Base-by-base conservation (phyloP, 2,888 invertebrate genomes). In the Cactoblastis cactorum region DNA sequence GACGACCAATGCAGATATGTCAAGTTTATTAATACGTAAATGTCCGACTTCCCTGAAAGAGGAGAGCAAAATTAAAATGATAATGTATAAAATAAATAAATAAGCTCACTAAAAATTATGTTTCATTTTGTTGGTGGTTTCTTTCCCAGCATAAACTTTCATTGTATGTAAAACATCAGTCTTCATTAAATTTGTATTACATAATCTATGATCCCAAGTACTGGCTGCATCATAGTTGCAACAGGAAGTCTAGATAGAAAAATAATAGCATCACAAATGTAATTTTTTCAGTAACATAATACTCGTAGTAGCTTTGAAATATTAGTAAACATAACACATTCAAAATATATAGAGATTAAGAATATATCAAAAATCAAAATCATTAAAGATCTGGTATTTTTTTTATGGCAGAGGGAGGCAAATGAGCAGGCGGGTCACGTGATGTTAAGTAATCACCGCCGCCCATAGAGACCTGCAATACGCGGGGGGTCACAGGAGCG, bases 221-320 rank as follows among this genome's bases (percentile, higher is more conserved):
- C 28, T 43, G 43, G 43, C 43, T 43, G 43, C 43, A 15, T 43
- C 43, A 43, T 43, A 43, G 43, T 43, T 43, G 43, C 28, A 43
- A 28, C 43, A 43, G 43, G 43, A 17, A 32, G 28, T 28, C 43
- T 43, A 6, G 28, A 43, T 15, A 43, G 43, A 43, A 43, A 43
- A 43, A 43, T 43, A 11, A 28, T 28, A 32, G 43, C 28, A 43
- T 43, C 15, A n/a, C n/a, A n/a, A n/a, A n/a, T n/a, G n/a, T n/a
- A n/a, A n/a, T n/a, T n/a, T n/a, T n/a, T n/a, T n/a, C n/a, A n/a
- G n/a, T n/a, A n/a, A n/a, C n/a, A n/a, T n/a, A n/a, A n/a, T n/a
- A n/a, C n/a, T n/a, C n/a, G n/a, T n/a, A n/a, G n/a, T n/a, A n/a
- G n/a, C n/a, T n/a, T n/a, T n/a, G n/a, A n/a, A n/a, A n/a, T n/a